Conservation (phyloP, 2,797 vertebrate genomes). For the Thamnophis elegans region DNA sequence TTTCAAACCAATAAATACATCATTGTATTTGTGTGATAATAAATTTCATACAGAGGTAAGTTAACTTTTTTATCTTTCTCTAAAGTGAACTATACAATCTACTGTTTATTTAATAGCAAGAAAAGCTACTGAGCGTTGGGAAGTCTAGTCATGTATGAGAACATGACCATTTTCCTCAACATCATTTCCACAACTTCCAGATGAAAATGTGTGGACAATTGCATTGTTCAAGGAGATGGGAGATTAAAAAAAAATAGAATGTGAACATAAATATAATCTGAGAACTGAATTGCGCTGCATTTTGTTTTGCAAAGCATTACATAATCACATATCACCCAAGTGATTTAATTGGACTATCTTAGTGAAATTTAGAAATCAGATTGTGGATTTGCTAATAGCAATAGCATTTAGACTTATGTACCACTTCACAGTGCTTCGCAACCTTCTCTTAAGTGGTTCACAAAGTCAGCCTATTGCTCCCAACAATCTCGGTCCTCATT, state of each 20-base stretch:
- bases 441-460: neutral
- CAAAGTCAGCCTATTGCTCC: neutral
- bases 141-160: neutral
- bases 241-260: neutral
- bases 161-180: neutral
- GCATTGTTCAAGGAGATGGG: neutral
- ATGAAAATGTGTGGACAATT: neutral
- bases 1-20: constrained; percentile 99
- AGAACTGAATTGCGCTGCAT: neutral
- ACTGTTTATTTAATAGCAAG: neutral
- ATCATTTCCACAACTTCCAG: neutral
- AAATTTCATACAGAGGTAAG: constrained; percentile 99
- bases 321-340: neutral
- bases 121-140: neutral
- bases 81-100: neutral
- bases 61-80: neutral
- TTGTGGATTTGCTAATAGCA: neutral
- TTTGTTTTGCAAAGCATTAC: neutral
- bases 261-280: neutral
- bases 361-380: neutral
- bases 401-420: neutral
- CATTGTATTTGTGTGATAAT: constrained; percentile 98
- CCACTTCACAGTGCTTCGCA: neutral
- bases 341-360: neutral
- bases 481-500: neutral